These are phyloP conservation scores for Dasypogon diadema DNA, from an alignment of 2,888 invertebrate genomes.

Conservation along the genomic window DNA sequence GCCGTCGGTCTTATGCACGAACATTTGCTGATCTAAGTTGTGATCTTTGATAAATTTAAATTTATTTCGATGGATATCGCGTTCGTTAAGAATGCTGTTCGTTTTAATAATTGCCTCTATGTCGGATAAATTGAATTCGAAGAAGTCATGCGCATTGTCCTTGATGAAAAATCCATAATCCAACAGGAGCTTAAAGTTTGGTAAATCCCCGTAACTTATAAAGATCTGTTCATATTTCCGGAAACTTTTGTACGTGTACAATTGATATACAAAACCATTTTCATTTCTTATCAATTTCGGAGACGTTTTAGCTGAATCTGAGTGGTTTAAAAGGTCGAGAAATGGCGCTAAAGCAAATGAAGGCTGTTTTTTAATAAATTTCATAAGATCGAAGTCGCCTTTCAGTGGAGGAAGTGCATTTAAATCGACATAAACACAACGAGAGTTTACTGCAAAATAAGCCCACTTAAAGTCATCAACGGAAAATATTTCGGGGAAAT, in stretches of 20 bases:
- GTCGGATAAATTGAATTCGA: slow-evolving; percentile 73
- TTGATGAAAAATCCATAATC: slow-evolving; percentile 89
- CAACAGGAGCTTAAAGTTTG: slow-evolving; percentile 82
- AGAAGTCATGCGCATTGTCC: slow-evolving; percentile 76
- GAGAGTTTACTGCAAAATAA: slow-evolving; percentile 86
- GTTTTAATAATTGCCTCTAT: slow-evolving; percentile 69
- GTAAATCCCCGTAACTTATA: slow-evolving; percentile 88
- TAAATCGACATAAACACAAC: slow-evolving; percentile 82
- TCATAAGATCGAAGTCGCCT: slow-evolving; percentile 59
- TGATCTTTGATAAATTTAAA: slow-evolving; percentile 76
- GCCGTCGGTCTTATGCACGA: slow-evolving; percentile 74
- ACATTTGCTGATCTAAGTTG: slow-evolving; percentile 74
- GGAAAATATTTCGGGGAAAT: slow-evolving; percentile 70
- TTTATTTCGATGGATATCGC: slow-evolving; percentile 69
- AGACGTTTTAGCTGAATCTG: slow-evolving; percentile 72
- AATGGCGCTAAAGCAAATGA: slow-evolving; percentile 86
- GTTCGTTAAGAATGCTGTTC: slow-evolving; percentile 38
- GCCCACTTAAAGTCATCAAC: slow-evolving; percentile 79
- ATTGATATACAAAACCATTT: slow-evolving; percentile 48
- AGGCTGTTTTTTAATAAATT: slow-evolving; percentile 72
- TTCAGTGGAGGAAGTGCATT: slow-evolving; percentile 68
- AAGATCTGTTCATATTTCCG: slow-evolving; percentile 81
- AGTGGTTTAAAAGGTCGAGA: slow-evolving; percentile 92
- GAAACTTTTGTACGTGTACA: slow-evolving; percentile 64
- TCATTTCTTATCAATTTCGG: slow-evolving; percentile 63